A percentile compares a stretch with the other conserved stretches of the same genome.
Evolutionary conservation across 2,888 invertebrate species (phyloP).

Genomic region (Scaptomyza flava): DNA sequence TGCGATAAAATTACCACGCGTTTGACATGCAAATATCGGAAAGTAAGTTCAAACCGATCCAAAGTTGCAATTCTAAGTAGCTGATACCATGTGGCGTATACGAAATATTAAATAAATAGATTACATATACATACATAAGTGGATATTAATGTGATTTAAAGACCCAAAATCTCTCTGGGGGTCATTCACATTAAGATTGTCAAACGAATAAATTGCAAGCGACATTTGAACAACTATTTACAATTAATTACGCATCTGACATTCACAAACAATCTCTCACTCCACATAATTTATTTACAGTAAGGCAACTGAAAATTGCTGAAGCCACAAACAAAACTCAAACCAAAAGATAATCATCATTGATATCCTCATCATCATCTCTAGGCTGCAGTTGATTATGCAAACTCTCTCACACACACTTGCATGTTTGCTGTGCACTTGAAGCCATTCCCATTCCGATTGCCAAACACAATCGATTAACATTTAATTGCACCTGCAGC

Average conservation of each 20-base stretch:
- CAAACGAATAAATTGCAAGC: constrained; percentile 70
- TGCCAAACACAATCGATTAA: constrained; percentile 70
- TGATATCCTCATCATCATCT: constrained; percentile 13
- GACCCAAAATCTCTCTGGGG: constrained; percentile 17
- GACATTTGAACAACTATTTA: constrained; percentile 75
- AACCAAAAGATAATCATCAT: constrained; percentile 22
- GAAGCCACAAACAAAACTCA: constrained; percentile 23
- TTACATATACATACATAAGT: neutral
- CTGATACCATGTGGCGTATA: constrained; percentile 28
- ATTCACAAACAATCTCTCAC: constrained; percentile 19
- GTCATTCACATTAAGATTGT: constrained; percentile 43
- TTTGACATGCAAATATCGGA: constrained; percentile 76
- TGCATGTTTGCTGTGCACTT: constrained; percentile 12
- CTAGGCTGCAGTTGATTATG: constrained; percentile 42
- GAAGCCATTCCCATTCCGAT: constrained; percentile 13
- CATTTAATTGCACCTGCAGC: constrained; percentile 71
- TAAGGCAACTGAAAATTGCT: constrained; percentile 13
- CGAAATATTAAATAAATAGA: constrained; percentile 12
- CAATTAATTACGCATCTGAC: constrained; percentile 71
- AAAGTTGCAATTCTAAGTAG: constrained; percentile 41
- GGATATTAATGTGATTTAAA: neutral
- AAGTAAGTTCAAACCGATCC: constrained; percentile 39
- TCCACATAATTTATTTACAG: neutral
- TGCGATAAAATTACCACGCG: constrained; percentile 69
- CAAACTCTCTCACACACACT: constrained; percentile 13